Conservation (phyloP, 1,140 invertebrate genomes). For the Amphibalanus amphitrite region DNA sequence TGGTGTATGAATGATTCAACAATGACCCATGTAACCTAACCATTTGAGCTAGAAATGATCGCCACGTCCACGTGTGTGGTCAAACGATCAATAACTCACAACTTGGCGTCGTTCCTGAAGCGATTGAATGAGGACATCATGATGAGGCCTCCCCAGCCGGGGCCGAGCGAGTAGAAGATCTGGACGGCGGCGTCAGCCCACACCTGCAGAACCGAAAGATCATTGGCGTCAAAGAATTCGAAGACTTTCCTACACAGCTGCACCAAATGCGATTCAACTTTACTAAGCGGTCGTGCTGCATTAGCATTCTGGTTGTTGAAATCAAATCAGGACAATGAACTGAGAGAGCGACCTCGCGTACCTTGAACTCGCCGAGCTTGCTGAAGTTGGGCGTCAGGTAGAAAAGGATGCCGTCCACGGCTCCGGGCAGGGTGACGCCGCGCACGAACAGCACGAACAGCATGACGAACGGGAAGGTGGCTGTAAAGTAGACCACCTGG, state of each 20-base stretch:
- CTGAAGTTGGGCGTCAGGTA: conserved; percentile 72
- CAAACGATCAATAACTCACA: no score
- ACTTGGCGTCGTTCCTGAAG: conserved; percentile 16
- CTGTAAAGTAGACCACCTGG: conserved; percentile 64
- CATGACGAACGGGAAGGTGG: conserved; percentile 68
- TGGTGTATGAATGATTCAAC: no score
- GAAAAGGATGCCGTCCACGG: conserved; percentile 55
- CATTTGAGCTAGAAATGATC: no score
- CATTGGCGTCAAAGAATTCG: no score
- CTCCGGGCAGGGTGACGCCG: conserved; percentile 59
- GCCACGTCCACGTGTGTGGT: no score
- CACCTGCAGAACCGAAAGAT: conserved; percentile 8
- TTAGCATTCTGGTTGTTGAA: no score
- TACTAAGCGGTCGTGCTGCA: no score
- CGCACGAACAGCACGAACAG: conserved; percentile 59
- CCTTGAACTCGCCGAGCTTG: conserved; percentile 36
- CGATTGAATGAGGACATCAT: conserved; percentile 19
- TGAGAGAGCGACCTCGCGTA: no score
- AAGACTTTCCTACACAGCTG: no score
- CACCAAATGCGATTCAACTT: no score
- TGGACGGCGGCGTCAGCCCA: conserved; percentile 21
- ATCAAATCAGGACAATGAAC: no score
- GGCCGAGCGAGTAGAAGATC: conserved; percentile 17
- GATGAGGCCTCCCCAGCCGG: conserved; percentile 17
- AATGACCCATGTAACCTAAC: no score